Conservation (phyloP, 2,888 invertebrate genomes). For the Torymus auratus region DNA sequence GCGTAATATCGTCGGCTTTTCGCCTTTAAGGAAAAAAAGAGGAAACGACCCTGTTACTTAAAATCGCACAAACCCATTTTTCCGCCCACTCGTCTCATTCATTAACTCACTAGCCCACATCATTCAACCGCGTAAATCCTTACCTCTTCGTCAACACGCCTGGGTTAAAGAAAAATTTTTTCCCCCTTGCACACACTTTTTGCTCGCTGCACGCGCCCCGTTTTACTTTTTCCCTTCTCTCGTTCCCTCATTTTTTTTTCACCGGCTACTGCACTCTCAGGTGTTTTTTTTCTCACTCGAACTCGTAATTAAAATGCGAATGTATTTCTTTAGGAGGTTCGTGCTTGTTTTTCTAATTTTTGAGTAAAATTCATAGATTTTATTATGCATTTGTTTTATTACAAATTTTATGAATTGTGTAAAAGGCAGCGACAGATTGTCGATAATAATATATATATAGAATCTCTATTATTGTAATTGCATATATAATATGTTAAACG, state of each 20-base stretch:
- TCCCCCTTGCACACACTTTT: constrained; percentile 11
- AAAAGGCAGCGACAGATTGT: too few relatives aligned
- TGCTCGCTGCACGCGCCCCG: not conserved
- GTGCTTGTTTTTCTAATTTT: too few relatives aligned
- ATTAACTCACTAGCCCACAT: constrained; percentile 50
- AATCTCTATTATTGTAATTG: too few relatives aligned
- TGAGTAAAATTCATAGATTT: too few relatives aligned
- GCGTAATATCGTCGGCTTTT: not conserved
- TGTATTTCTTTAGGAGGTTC: too few relatives aligned
- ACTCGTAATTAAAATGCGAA: too few relatives aligned
- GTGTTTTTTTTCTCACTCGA: not conserved
- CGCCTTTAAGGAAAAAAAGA: constrained; percentile 31
- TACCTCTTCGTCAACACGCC: constrained; percentile 15
- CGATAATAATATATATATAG: too few relatives aligned
- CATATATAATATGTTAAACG: too few relatives aligned
- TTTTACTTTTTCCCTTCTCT: constrained; percentile 5
- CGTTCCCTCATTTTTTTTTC: not conserved
- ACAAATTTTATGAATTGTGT: too few relatives aligned
- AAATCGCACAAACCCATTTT: constrained; percentile 47
- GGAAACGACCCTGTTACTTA: constrained; percentile 41
- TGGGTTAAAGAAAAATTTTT: constrained; percentile 41
- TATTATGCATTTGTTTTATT: too few relatives aligned
- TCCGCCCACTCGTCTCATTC: constrained; percentile 40
- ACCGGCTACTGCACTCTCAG: not conserved
- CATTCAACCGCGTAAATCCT: constrained; percentile 25